Conservation (phyloP, 2,113 vertebrate species). For the Cyprichromis sp. region DNA sequence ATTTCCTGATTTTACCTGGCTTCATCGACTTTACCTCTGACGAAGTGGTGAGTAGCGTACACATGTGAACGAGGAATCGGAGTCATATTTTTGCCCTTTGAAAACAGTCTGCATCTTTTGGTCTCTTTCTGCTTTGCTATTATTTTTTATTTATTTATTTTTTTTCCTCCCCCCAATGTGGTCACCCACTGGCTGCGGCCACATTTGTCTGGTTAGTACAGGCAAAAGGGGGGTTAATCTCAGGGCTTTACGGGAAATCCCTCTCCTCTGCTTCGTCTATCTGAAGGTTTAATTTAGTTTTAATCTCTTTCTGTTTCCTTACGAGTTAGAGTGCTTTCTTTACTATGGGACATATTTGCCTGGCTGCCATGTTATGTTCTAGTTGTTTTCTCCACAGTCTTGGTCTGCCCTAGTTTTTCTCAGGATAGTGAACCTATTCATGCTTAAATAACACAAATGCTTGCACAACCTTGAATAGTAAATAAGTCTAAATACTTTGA, state of each 20-base stretch:
- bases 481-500: neutral
- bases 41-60: slow-evolving; percentile 63
- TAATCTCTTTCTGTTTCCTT: neutral
- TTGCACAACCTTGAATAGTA: neutral
- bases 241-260: slow-evolving; percentile 17
- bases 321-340: neutral
- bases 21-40: slow-evolving; percentile 70
- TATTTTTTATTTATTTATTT: neutral
- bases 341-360: neutral
- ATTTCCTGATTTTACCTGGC: slow-evolving; percentile 68
- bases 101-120: neutral
- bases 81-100: neutral
- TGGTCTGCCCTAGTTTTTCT: neutral
- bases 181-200: slow-evolving; percentile 18
- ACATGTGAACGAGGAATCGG: neutral
- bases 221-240: slow-evolving; percentile 33
- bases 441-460: neutral
- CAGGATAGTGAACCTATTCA: neutral
- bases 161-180: fast-evolving
- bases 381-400: neutral
- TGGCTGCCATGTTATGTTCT: neutral
- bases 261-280: neutral
- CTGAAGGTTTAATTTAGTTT: neutral
- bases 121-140: neutral
- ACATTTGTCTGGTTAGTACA: neutral